Percentiles rank a stretch among this genome's conserved stretches.
These are phyloP conservation scores for Sander vitreus DNA, from an alignment of 2,113 vertebrate genomes.

Conservation along the genomic window DNA sequence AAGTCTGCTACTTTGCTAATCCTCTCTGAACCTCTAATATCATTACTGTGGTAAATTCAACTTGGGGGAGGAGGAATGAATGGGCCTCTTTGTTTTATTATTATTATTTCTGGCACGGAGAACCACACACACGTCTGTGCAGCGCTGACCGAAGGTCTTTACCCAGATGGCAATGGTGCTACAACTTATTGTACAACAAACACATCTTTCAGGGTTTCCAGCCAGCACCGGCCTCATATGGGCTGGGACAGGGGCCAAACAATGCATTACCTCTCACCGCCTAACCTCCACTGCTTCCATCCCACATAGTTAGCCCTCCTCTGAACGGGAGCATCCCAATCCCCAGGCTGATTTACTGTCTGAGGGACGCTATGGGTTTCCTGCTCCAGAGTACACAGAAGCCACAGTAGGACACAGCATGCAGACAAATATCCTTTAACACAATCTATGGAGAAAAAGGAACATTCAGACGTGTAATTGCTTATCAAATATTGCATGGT, in stretches of 20 bases:
- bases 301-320: conserved; percentile 63
- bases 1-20: conserved; percentile 75
- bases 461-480: conserved; percentile 50
- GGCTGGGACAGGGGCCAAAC: conserved; percentile 75
- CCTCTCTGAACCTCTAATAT: conserved; percentile 80
- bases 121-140: conserved; percentile 75
- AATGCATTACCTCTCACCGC: conserved; percentile 75
- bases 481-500: conserved; percentile 68
- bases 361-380: conserved; percentile 46
- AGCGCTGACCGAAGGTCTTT: conserved; percentile 82
- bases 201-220: conserved; percentile 78
- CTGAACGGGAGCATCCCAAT: conserved; percentile 68
- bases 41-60: conserved; percentile 81
- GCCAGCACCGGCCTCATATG: conserved; percentile 63
- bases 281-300: conserved; percentile 69
- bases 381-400: conserved; percentile 50
- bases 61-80: conserved; percentile 78
- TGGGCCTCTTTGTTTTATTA: conserved; percentile 85
- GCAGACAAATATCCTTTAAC: conserved; percentile 35
- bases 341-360: conserved; percentile 70
- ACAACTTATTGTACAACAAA: conserved; percentile 84
- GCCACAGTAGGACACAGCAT: conserved; percentile 23
- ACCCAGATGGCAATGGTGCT: conserved; percentile 82
- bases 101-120: conserved; percentile 85
- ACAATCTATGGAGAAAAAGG: conserved; percentile 30